phyloP scores from a whole-genome alignment of 2,113 vertebrate genomes.

The Hippotragus niger region DNA sequence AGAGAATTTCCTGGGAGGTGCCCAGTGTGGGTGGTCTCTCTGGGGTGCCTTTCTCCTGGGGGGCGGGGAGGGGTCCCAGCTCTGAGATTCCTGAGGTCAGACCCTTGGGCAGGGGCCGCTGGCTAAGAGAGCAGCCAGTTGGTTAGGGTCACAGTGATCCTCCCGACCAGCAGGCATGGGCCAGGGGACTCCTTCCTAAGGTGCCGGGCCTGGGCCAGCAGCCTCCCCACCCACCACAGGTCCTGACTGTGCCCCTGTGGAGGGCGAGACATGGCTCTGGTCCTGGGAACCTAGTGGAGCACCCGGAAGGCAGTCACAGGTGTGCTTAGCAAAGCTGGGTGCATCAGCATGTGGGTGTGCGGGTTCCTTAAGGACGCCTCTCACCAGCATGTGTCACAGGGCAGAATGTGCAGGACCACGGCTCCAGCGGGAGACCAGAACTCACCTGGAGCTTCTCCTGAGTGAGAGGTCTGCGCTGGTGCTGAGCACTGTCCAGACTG shows the following conservation, averaged over 20 bases:
- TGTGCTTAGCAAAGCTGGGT: neutral
- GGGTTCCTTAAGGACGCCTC: neutral
- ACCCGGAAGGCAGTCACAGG: neutral
- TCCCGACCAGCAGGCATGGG: neutral
- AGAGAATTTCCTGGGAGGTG: neutral
- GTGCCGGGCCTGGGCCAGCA: rapidly evolving
- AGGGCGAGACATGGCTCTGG: neutral
- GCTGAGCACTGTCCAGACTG: neutral
- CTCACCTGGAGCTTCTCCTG: neutral
- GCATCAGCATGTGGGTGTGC: neutral
- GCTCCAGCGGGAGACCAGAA: neutral
- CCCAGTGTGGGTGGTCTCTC: neutral
- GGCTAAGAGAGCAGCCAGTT: neutral
- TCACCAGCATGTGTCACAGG: neutral
- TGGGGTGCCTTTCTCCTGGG: neutral
- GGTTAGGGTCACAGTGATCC: neutral
- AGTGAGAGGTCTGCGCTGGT: neutral
- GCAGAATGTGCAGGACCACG: neutral
- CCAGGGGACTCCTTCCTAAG: neutral
- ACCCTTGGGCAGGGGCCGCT: neutral
- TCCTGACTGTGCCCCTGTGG: neutral
- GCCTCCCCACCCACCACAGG: neutral
- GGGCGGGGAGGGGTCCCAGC: neutral
- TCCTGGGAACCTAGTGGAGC: neutral
- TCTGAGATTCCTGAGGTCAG: neutral